A percentile compares a stretch with the other conserved stretches of the same genome.
phyloP scores from a whole-genome alignment of 2,113 vertebrate species.

The Emberiza fucata region DNA sequence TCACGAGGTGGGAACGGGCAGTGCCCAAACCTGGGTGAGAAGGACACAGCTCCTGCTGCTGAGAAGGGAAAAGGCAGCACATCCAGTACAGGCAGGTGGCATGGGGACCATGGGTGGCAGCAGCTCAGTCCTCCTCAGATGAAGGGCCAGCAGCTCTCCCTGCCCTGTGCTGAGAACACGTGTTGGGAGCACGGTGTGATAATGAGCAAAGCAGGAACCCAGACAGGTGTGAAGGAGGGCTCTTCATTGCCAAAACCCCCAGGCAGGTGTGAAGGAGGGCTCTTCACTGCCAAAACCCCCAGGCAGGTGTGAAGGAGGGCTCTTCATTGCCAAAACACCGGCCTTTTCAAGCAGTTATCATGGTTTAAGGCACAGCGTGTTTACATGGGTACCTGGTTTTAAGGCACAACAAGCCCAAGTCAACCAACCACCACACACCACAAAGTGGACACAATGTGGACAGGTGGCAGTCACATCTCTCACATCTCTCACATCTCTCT shows the following conservation, averaged over 20 bases:
- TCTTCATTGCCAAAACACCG: neutral
- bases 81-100: neutral
- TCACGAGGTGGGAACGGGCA: neutral
- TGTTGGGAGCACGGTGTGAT: neutral
- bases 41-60: neutral
- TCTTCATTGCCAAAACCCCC: too few relatives aligned
- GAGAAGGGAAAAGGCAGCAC: neutral
- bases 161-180: neutral
- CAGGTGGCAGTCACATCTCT: neutral
- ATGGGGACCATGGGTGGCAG: rapidly evolving
- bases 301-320: too few relatives aligned
- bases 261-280: too few relatives aligned
- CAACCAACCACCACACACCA: neutral
- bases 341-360: neutral
- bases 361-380: neutral
- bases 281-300: too few relatives aligned
- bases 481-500: neutral
- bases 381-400: too few relatives aligned
- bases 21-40: neutral
- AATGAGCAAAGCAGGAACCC: rapidly evolving
- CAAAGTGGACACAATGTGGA: rapidly evolving
- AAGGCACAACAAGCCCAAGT: neutral
- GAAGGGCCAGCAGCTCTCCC: neutral
- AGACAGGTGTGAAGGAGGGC: too few relatives aligned
- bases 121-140: neutral